Base-by-base conservation (phyloP, 2,888 invertebrate species). In the Pteria penguin region DNA sequence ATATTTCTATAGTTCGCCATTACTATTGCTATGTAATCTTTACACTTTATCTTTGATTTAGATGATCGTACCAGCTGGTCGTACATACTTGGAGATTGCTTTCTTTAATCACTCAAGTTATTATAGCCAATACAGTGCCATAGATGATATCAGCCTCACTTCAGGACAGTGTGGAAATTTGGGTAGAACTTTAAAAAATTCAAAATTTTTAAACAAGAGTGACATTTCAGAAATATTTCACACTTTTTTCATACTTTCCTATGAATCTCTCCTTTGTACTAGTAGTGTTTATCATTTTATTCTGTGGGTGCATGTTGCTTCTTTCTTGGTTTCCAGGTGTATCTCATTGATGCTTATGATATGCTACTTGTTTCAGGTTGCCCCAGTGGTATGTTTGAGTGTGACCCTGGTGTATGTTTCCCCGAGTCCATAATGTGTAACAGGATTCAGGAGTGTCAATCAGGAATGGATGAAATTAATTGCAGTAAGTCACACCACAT, bases 401-500 rank as follows among this genome's bases (percentile, higher is more conserved):
- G 75, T 57, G 33, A 33, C n/a, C 33, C 69, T n/a, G 63, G 24
- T 8, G 29, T 57, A 5, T 75, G 74, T 57, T 18, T 69, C 24
- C 54, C 62, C 14, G n/a, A 31, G 22, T 29, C 55, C 24, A n/a
- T 33, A 2, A 31, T 27, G 14, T 75, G 74, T 63, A 26, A 75
- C 57, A 52, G 69, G 18, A 69, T 36, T 8, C 18, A 29, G 2
- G 70, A 75, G 29, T 75, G 75, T 65, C n/a, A 11, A 0, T 18
- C 29, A 26, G 70, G 65, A 60, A 32, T 33, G 36, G 75, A 75
- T 52, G 75, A 75, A 8, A 3, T 57, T 18, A 22, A 18, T 5
- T 75, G 75, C 26, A 54, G 75, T 75, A 75, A 75, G 75, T 70
- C n/a, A n/a, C n/a, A n/a, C n/a, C n/a, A n/a, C n/a, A n/a, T n/a